Base-by-base conservation (phyloP, 92 coral and sea anemone genomes). In the Epizoanthus scotinus region DNA sequence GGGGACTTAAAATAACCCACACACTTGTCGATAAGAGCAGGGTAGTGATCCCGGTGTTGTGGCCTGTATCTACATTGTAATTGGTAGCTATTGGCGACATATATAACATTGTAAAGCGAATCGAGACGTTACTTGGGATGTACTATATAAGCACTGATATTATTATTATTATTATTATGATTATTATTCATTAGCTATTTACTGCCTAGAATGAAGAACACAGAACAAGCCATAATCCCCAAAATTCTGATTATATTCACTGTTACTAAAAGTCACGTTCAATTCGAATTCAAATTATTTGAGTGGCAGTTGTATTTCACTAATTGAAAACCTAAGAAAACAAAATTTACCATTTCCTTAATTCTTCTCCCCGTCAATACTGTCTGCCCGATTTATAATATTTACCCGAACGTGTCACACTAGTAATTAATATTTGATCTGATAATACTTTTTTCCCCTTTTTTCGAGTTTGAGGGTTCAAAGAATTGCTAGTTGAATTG, bases 281-380 rank as follows among this genome's bases (percentile, higher is more conserved):
- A 8, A 62, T 62, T 18, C 26, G 67, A 17, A 3, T 62, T 29
- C 10, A 24, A 26, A 27, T 27, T 29, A 0, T 13, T n/a, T 27
- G 44, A 64, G 26, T 64, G 69, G 28, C 44, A 29, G 22, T 20
- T 44, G 0, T 44, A 8, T 28, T 5, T 14, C 8, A 22, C 36
- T 64, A 64, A 64, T 64, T 64, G 44, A 64, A 64, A 28, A 27
- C 36, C 31, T 64, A 63, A 10, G 22, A 64, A 64, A 64, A 64
- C 20, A 29, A 64, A 64, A 64, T 28, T 64, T 14, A 20, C 44
- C 36, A 64, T 29, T 64, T 64, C 44, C 14, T 26, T 64, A n/a
- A n/a, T n/a, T n/a, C 44, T 29, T 64, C 69, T 17, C 34, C 18
- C 8, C 67, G 13, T 29, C 29, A 19, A 26, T 36, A 63, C 12